Percentiles rank a stretch among this genome's conserved stretches.
Evolutionary conservation across 2,113 vertebrate genomes (phyloP).

Genomic region (Capricornis sumatraensis): DNA sequence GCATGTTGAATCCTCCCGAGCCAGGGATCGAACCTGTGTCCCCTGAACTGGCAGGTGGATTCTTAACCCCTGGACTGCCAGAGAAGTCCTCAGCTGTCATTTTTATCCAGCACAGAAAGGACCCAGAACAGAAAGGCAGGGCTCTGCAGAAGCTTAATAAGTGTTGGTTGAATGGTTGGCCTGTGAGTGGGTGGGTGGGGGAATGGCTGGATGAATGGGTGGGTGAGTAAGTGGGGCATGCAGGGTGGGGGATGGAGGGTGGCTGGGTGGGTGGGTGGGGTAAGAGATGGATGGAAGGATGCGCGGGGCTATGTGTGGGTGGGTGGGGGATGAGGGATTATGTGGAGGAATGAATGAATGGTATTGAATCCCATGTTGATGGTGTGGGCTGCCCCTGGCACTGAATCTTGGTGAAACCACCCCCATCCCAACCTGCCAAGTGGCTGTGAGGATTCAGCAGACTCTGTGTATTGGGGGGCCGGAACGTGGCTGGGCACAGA

Average conservation of each 20-base stretch:
- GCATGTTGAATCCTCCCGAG: neutral
- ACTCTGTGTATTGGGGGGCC: neutral
- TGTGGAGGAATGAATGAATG: too few species aligned
- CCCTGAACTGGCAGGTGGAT: neutral
- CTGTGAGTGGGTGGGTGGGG: neutral
- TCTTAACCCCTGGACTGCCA: neutral
- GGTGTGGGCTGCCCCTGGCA: neutral
- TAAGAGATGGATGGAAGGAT: too few species aligned
- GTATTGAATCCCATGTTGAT: neutral
- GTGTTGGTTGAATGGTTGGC: neutral
- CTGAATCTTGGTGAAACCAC: neutral
- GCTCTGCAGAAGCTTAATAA: neutral
- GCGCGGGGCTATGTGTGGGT: neutral
- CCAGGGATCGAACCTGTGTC: neutral
- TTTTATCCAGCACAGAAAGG: neutral
- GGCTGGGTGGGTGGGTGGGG: fast-evolving
- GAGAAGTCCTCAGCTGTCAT: neutral
- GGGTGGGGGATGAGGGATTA: neutral
- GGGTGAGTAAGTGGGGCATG: neutral
- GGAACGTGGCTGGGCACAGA: fast-evolving
- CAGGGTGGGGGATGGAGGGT: fast-evolving
- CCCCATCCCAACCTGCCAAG: neutral
- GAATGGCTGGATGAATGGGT: too few species aligned
- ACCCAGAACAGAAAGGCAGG: neutral
- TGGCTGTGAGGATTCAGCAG: neutral